phyloP scores from a whole-genome alignment of 2,113 vertebrate species.

The Melospiza melodia region DNA sequence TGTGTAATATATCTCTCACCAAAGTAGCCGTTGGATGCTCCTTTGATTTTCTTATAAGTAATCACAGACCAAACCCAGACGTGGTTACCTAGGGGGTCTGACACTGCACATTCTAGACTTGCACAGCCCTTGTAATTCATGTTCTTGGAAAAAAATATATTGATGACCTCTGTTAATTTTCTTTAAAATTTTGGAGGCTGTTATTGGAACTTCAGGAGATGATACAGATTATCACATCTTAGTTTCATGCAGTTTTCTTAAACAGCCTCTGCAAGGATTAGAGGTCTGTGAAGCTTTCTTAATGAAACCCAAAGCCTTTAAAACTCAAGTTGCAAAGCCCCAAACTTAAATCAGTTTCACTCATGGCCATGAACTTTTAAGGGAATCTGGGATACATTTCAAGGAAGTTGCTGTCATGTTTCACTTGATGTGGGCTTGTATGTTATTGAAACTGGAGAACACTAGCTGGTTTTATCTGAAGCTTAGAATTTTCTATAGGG shows the following conservation, averaged over 20 bases:
- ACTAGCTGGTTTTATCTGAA: slow-evolving; percentile 30
- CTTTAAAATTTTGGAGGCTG: background rate
- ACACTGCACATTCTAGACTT: background rate
- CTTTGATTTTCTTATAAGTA: slow-evolving; percentile 18
- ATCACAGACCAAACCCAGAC: background rate
- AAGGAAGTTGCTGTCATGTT: slow-evolving; percentile 51
- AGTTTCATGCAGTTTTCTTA: background rate
- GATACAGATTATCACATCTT: background rate
- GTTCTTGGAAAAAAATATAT: background rate
- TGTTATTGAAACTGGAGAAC: slow-evolving; percentile 41
- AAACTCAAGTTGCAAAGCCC: slow-evolving; percentile 9
- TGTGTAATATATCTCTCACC: slow-evolving; percentile 66
- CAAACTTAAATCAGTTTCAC: background rate
- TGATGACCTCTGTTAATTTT: background rate
- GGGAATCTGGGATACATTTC: slow-evolving; percentile 18
- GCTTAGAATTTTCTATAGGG: slow-evolving; percentile 4
- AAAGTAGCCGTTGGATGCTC: background rate
- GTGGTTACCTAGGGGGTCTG: background rate
- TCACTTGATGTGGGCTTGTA: slow-evolving; percentile 9
- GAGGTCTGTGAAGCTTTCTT: background rate
- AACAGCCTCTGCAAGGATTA: background rate
- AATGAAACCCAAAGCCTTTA: slow-evolving; percentile 11
- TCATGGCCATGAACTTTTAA: slow-evolving; percentile 1
- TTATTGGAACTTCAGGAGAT: background rate
- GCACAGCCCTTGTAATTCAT: background rate